Conservation (phyloP, 2,888 invertebrate species). For the Drosophila siamana region DNA sequence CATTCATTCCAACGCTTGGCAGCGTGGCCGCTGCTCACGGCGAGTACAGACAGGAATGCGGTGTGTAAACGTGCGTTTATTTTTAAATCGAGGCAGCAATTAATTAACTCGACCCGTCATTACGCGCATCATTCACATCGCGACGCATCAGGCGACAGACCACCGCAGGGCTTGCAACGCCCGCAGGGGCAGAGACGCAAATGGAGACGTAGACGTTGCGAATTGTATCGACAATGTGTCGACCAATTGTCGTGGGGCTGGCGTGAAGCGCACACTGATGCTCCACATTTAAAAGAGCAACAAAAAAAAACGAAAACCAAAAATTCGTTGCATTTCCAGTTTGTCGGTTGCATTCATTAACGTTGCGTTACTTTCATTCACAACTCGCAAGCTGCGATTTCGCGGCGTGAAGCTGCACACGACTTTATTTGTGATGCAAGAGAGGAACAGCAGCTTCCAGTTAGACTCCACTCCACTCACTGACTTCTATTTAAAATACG, state of each 20-base stretch:
- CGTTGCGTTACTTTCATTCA: slow-evolving; percentile 39
- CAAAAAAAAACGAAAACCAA: too few relatives aligned
- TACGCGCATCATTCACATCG: slow-evolving; percentile 79
- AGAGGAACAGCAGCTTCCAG: too few relatives aligned
- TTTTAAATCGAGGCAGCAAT: slow-evolving; percentile 80
- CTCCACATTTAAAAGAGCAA: too few relatives aligned
- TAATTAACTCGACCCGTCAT: slow-evolving; percentile 81
- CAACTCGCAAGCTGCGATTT: slow-evolving; percentile 48
- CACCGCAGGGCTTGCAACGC: slow-evolving; percentile 79
- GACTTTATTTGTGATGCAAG: too few relatives aligned
- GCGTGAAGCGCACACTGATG: slow-evolving; percentile 43
- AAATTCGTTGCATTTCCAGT: slow-evolving; percentile 42
- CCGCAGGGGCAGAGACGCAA: background rate
- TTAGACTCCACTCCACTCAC: background rate
- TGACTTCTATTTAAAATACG: background rate
- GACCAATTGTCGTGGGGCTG: slow-evolving; percentile 57
- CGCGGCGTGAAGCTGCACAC: slow-evolving; percentile 59
- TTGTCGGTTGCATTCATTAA: slow-evolving; percentile 70
- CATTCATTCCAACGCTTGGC: slow-evolving; percentile 64
- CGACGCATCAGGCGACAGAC: slow-evolving; percentile 76
- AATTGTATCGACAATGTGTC: slow-evolving; percentile 53
- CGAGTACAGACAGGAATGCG: slow-evolving; percentile 71
- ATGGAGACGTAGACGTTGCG: too few relatives aligned
- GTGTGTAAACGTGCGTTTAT: slow-evolving; percentile 75
- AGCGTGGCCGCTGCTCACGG: slow-evolving; percentile 25